Conservation (phyloP, 1,140 invertebrate genomes). For the Nephila pilipes region DNA sequence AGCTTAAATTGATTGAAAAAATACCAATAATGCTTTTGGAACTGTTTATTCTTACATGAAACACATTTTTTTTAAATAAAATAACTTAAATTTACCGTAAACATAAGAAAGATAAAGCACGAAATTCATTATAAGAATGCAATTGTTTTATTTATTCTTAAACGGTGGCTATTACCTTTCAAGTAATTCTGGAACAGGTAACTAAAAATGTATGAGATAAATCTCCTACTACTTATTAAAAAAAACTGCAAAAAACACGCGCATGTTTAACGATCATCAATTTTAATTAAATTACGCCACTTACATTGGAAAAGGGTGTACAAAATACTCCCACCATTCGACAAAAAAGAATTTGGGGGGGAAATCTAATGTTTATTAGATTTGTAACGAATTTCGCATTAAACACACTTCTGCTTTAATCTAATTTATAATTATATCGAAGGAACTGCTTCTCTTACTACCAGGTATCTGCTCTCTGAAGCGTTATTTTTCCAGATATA, state of each 20-base stretch:
- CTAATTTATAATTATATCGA: constrained; percentile 42
- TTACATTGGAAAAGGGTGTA: background rate
- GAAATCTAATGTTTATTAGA: constrained; percentile 53
- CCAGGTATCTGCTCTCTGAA: background rate
- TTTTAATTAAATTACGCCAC: constrained; percentile 21
- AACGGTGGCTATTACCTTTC: no score
- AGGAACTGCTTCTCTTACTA: background rate
- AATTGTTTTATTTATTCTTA: no score
- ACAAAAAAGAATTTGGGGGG: background rate
- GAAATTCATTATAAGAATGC: no score
- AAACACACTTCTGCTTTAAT: constrained; percentile 47
- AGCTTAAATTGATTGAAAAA: background rate
- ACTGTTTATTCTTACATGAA: background rate
- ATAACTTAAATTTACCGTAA: background rate
- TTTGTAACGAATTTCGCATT: constrained; percentile 51
- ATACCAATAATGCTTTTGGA: background rate
- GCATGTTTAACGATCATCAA: background rate
- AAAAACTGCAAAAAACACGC: background rate
- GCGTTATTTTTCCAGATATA: constrained; percentile 25
- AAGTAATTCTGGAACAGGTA: no score
- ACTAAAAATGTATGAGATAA: background rate
- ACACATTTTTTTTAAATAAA: background rate
- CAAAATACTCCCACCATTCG: background rate
- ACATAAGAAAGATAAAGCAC: no score
- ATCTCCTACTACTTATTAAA: background rate